These are phyloP conservation scores for Pinna nobilis DNA, from an alignment of 1,140 invertebrate genomes.

Conservation along the genomic window DNA sequence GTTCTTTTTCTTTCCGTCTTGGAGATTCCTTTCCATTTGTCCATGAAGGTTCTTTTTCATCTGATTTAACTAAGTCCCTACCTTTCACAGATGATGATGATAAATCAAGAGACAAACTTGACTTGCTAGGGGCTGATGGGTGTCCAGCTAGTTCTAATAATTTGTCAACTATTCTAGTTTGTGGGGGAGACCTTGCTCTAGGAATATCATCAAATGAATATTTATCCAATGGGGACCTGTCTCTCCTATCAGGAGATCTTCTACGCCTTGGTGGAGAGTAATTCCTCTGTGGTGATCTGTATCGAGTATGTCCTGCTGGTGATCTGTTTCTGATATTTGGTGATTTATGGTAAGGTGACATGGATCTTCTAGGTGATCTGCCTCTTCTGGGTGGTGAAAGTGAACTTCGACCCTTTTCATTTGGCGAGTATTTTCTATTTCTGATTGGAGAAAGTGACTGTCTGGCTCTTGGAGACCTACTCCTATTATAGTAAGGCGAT, in stretches of 20 bases:
- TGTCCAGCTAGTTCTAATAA: slow-evolving; percentile 5
- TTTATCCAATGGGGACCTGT: not conserved
- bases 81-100: too few relatives aligned
- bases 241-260: not conserved
- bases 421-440: slow-evolving; percentile 2
- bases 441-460: not conserved
- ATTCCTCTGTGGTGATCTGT: too few relatives aligned
- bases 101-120: too few relatives aligned
- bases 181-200: not conserved
- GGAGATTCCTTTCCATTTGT: not conserved
- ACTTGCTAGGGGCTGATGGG: too few relatives aligned
- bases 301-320: too few relatives aligned
- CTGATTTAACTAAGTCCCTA: not conserved
- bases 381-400: not conserved
- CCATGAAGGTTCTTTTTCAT: not conserved
- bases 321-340: not conserved
- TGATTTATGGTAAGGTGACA: not conserved
- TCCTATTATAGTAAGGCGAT: not conserved
- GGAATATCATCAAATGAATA: not conserved
- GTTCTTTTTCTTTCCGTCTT: not conserved
- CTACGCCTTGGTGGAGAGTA: too few relatives aligned
- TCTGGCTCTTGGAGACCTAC: slow-evolving; percentile 1
- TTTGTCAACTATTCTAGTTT: slow-evolving; percentile 16
- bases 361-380: not conserved
- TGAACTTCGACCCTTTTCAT: not conserved